These are phyloP conservation scores for Telmatherina bonti DNA, from an alignment of 2,797 vertebrate species.

Conservation along the genomic window DNA sequence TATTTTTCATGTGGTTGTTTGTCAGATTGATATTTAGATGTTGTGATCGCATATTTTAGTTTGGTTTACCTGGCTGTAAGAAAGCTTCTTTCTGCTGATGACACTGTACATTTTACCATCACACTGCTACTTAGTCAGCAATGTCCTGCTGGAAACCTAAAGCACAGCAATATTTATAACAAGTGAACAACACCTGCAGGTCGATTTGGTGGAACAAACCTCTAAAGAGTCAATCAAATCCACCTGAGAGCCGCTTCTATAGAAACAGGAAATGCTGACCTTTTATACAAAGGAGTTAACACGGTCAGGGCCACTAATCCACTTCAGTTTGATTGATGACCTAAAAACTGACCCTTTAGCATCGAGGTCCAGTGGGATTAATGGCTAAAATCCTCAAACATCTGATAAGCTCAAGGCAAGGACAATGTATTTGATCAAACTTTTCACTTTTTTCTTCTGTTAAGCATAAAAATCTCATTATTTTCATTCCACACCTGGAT, in stretches of 20 bases:
- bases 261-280: background rate
- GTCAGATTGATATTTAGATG: background rate
- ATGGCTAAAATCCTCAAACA: background rate
- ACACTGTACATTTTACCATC: background rate
- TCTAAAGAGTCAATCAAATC: background rate
- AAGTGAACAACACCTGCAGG: background rate
- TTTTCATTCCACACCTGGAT: conserved; percentile 5
- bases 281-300: conserved; percentile 1
- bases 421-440: background rate
- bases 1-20: background rate
- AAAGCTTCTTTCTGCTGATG: background rate
- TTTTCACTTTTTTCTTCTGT: background rate
- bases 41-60: background rate
- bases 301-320: background rate
- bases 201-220: background rate
- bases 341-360: background rate
- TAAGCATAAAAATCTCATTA: background rate
- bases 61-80: background rate
- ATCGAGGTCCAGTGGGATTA: background rate
- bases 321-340: background rate
- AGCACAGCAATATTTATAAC: conserved; percentile 1
- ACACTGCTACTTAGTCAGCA: background rate
- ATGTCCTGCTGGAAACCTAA: background rate
- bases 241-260: background rate
- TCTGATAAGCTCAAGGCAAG: background rate